Conservation (phyloP, 2,888 invertebrate species). For the Hydraecia micacea region DNA sequence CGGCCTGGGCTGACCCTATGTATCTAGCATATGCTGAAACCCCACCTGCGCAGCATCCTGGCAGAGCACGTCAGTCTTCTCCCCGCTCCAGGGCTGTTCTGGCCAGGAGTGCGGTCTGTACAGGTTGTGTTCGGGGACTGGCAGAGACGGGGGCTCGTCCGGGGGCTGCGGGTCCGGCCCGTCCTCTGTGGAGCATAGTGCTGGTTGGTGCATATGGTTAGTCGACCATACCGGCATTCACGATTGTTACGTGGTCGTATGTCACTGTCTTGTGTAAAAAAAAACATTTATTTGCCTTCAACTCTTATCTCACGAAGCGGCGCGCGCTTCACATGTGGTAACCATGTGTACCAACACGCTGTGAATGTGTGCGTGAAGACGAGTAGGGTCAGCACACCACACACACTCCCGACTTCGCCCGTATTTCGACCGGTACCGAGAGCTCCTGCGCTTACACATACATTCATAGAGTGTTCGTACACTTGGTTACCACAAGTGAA, state of each 20-base stretch:
- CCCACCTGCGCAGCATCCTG: conserved; percentile 27
- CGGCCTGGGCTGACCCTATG: background rate
- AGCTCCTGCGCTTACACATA: background rate
- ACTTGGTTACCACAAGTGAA: background rate
- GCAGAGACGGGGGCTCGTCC: background rate
- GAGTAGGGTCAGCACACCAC: background rate
- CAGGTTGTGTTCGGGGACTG: background rate
- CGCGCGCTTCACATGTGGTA: background rate
- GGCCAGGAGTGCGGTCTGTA: conserved; percentile 1
- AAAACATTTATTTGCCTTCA: background rate
- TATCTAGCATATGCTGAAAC: background rate
- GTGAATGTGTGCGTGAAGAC: background rate
- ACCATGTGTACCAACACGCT: background rate
- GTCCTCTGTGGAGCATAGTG: conserved; percentile 16
- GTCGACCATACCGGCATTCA: background rate
- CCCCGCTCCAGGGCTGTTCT: conserved; percentile 12
- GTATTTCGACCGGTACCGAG: background rate
- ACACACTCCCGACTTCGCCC: background rate
- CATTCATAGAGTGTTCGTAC: background rate
- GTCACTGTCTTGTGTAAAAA: background rate
- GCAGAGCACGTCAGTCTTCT: conserved; percentile 12
- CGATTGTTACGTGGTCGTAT: background rate
- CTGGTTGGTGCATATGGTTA: background rate
- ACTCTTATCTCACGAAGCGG: background rate
- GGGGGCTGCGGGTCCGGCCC: conserved; percentile 14